A percentile compares a stretch with the other conserved stretches of the same genome.
Evolutionary conservation across 23 tunicate genomes (phyloP).

Genomic region (Styela plicata): DNA sequence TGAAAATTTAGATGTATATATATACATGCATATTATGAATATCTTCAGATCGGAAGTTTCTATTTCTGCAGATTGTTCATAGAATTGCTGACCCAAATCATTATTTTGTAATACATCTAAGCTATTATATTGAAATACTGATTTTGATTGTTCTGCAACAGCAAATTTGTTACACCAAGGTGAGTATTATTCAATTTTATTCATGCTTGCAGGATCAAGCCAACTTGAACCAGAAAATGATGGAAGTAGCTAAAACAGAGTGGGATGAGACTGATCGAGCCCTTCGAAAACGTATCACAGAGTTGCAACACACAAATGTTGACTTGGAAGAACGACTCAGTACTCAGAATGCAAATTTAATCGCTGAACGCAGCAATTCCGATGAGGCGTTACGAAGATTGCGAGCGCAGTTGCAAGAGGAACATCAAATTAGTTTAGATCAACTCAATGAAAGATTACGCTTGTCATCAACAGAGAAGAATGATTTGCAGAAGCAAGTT

Average conservation of each 20-base stretch:
- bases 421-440: constrained; percentile 50
- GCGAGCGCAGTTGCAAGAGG: constrained; percentile 51
- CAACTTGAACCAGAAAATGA: constrained; percentile 1
- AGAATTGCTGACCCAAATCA: too few species aligned
- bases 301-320: constrained; percentile 34
- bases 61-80: too few species aligned
- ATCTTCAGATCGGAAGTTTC: too few species aligned
- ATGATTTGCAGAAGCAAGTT: constrained; percentile 50
- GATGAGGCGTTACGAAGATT: constrained; percentile 44
- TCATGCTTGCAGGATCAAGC: constrained; percentile 32
- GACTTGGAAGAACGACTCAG: constrained; percentile 47
- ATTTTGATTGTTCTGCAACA: neutral
- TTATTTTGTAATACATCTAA: too few species aligned
- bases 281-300: constrained; percentile 34
- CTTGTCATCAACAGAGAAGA: constrained; percentile 31
- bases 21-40: too few species aligned
- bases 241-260: constrained; percentile 21
- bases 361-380: constrained; percentile 50
- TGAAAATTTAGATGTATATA: too few species aligned
- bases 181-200: too few species aligned
- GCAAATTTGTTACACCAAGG: too few species aligned
- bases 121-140: too few species aligned
- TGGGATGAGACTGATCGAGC: constrained; percentile 38
- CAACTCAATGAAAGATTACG: constrained; percentile 66
- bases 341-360: constrained; percentile 44